These are phyloP conservation scores for Amazona guildingii DNA, from an alignment of 2,113 vertebrate genomes.

Conservation along the genomic window DNA sequence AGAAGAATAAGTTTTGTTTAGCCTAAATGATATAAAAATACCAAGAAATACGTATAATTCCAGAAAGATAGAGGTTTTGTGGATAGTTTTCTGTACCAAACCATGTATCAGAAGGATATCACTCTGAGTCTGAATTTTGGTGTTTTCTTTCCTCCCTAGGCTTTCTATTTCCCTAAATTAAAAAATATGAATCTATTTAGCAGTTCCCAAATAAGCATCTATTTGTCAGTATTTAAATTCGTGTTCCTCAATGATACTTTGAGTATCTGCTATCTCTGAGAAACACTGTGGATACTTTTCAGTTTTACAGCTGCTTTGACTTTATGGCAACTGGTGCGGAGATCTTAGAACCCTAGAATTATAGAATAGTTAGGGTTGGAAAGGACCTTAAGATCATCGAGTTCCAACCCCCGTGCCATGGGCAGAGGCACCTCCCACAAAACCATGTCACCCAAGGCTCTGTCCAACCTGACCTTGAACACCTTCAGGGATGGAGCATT, in stretches of 20 bases:
- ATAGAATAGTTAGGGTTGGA: too few species aligned
- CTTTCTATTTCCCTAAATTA: neutral
- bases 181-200: neutral
- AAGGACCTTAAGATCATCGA: too few species aligned
- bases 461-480: too few species aligned
- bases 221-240: neutral
- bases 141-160: neutral
- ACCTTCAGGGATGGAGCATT: too few species aligned
- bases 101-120: neutral
- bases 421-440: too few species aligned
- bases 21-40: neutral
- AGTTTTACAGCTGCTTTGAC: neutral
- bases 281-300: neutral
- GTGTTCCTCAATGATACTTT: neutral
- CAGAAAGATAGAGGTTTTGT: neutral
- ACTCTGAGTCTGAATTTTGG: neutral
- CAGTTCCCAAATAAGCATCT: neutral
- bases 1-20: neutral
- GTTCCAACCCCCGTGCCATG: too few species aligned
- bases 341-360: too few species aligned
- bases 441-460: too few species aligned
- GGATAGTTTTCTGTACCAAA: neutral
- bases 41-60: neutral
- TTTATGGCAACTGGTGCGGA: neutral
- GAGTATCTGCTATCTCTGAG: neutral